Evolutionary conservation across 2,888 invertebrate genomes (phyloP), one percentile per base, ranked within the genome.

Genomic region (Hetaerina titia): DNA sequence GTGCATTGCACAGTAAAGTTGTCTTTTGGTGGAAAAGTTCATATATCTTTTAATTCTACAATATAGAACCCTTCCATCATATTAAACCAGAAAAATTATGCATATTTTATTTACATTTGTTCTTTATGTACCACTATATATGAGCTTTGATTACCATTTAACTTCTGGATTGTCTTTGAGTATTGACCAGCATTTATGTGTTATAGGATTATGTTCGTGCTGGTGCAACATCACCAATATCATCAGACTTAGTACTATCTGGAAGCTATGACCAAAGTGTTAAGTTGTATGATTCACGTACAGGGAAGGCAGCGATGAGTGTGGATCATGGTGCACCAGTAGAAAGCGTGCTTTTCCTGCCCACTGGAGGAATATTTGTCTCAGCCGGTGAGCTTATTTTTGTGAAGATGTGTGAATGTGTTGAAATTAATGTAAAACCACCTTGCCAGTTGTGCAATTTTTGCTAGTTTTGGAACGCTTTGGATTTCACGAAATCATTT

Each of bases 261-360:
- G 99, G 99, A 63, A 98, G 99, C 69, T 99, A 99, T 96, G 99
- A 99, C 96, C 98, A 98, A 96, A 98, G 97, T 95, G 98, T 99
- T 0, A 98, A 98, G 96, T 97, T 99, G 96, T 99, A 98, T 97
- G 99, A 99, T 96, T 98, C 98, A 0, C 97, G 99, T 96, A 98
- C 98, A 2, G 96, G 97, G 95, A 97, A 98, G 96, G 98, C 98
- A 95, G 97, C 98, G 0, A 97, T 98, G 95, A 97, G 97, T 57
- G 98, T 99, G 2, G 98, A 99, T 96, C 99, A 99, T 97, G 99
- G 98, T 13, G 98, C 98, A 96, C 99, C 99, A 0, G 98, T 99
- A 0, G 99, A 99, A 97, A 98, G 98, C 95, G 97, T 99, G 94
- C 96, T 99, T 6, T 99, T 99, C 96, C 97, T 99, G 96, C 99